phyloP scores from a whole-genome alignment of 2,888 invertebrate species.

The Sclerodermus sp. region DNA sequence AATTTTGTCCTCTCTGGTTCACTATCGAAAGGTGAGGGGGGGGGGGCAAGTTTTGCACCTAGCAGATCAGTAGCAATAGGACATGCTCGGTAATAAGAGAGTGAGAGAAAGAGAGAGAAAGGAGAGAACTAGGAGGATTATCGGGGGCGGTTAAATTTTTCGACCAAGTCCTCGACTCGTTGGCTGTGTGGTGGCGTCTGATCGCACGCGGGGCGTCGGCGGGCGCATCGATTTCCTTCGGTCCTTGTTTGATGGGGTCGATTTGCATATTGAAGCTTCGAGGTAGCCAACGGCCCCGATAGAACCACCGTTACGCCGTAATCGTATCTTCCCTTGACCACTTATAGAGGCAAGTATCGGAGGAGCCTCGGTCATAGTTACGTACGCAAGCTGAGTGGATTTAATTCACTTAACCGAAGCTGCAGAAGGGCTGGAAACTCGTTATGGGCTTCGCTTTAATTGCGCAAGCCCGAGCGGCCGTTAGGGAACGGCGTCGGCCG shows the following conservation, averaged over 20 bases:
- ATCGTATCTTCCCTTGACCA: constrained; percentile 25
- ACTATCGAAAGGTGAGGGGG: no score
- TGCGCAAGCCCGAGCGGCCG: constrained; percentile 24
- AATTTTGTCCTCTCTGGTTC: no score
- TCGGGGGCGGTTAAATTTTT: no score
- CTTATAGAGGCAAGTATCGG: constrained; percentile 15
- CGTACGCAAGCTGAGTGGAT: constrained; percentile 16
- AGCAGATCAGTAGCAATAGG: no score
- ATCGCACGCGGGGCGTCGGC: no score
- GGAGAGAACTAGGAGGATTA: no score
- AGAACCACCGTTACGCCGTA: constrained; percentile 17
- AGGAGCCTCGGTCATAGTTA: constrained; percentile 3
- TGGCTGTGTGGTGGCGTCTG: no score
- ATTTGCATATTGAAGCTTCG: constrained; percentile 14
- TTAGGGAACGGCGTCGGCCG: not conserved
- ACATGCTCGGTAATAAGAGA: no score
- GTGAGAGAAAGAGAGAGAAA: no score
- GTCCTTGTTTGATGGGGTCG: not conserved
- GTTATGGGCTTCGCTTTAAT: constrained; percentile 27
- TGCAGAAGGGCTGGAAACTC: not conserved
- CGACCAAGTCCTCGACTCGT: no score
- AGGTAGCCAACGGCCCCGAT: constrained; percentile 11
- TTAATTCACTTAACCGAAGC: constrained; percentile 28
- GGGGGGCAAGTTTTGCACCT: no score
- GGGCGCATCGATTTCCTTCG: not conserved